Base-by-base conservation (phyloP, 2,888 invertebrate genomes). In the Apamea epomidion region DNA sequence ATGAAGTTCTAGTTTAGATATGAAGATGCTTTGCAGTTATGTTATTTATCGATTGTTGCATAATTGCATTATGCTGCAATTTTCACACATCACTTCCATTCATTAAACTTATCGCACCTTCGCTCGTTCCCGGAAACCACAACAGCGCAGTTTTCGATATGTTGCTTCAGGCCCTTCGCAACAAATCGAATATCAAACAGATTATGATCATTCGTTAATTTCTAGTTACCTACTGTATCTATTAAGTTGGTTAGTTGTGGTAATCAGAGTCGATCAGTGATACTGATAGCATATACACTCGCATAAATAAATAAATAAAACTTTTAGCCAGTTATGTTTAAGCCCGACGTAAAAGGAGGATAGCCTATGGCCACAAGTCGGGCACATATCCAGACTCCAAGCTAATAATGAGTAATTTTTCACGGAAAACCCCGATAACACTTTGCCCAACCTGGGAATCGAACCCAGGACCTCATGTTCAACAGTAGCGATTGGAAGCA, bases 121-220 rank as follows among this genome's bases (percentile, higher is more conserved):
- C 58, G n/a, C 48, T 74, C 65, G 16, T 64, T 68, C 29, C 37
- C 16, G 25, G 14, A 10, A 14, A 14, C n/a, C 62, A 51, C 54
- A n/a, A 58, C 21, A 67, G 58, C 65, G 3, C 60, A 75, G 29
- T 69, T 76, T 82, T 80, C 32, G 51, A 64, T 73, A 81, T 10
- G 72, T 51, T 51, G 37, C 60, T 72, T 62, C 25, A 62, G 32
- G 58, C 6, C 32, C 32, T 82, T 60, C 60, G 62, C 70, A 62
- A 82, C 82, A 74, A 62, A 74, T 67, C 65, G 60, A 75, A 86
- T 60, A 65, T 51, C 65, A 42, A 45, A 62, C 58, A 25, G 48
- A 70, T 76, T 70, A 32, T 58, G 60, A 45, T 85, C 29, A 85
- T 70, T 54, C 16, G 21, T 18, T 74, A 74, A 85, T 71, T 62